Base-by-base conservation (phyloP, 2,797 vertebrate genomes). In the Malurus splendens region DNA sequence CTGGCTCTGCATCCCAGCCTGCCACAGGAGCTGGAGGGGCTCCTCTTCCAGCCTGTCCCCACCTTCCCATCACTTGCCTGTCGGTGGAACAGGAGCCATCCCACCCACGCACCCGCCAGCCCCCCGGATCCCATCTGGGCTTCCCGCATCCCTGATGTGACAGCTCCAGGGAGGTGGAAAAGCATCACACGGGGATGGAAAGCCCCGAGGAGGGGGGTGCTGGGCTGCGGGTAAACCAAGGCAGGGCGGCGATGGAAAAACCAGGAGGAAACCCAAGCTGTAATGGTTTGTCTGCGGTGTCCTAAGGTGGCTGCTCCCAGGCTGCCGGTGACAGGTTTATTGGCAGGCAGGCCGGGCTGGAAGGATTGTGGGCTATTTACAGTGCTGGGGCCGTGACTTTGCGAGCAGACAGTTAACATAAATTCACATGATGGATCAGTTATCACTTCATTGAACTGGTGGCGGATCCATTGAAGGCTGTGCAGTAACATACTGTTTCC, bases 311-410 rank as follows among this genome's bases (percentile, higher is more conserved):
- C 95, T 94, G 95, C 97, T 96, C 94, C 96, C 95, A 92, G 95
- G 92, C 97, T 90, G 87, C 88, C 84, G 54, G 94, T 98, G 98
- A 98, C 98, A 98, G 98, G 97, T 98, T 99, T 98, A 98, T 98
- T 97, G 97, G 97, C 97, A 96, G 97, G 96, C 96, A 94, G 97
- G 96, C 97, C 89, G 90, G 95, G 97, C 98, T 97, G 97, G 95
- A 95, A 95, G 97, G 98, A 98, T 97, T 92, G 97, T 96, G 84
- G 94, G 97, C 98, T 98, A 97, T 98, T 98, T 98, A 98, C 97
- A 96, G 97, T 96, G 96, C 90, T 50, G 97, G 93, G 95, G 97
- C 98, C 97, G 81, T 96, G 97, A 97, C 97, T 98, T 97, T 92
- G 96, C 95, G 96, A 96, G 95, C 96, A 97, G 98, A 97, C 98